These are phyloP conservation scores for Rhynchophorus ferrugineus DNA, from an alignment of 1,140 invertebrate species.

Conservation along the genomic window DNA sequence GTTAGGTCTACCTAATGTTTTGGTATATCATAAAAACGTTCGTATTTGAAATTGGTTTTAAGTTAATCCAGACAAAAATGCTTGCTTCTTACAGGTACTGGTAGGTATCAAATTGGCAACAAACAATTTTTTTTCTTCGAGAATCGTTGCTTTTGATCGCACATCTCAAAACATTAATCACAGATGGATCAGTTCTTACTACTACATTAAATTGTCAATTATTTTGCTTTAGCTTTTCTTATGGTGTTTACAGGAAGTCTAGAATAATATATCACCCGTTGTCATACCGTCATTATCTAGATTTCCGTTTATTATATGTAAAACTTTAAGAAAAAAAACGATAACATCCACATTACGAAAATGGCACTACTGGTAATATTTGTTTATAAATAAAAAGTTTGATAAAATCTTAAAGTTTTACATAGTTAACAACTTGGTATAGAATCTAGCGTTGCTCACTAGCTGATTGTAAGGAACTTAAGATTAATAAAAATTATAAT, in stretches of 20 bases:
- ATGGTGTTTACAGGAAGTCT: background rate
- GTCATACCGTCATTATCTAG: background rate
- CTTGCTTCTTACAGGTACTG: conserved; percentile 25
- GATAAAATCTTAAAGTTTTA: background rate
- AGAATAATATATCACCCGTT: too few relatives aligned
- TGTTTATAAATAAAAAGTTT: background rate
- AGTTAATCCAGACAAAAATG: conserved; percentile 2
- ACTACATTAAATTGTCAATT: conserved; percentile 21
- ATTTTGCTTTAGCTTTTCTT: background rate
- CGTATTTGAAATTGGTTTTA: too few relatives aligned
- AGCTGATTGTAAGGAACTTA: background rate
- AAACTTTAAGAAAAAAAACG: conserved; percentile 1
- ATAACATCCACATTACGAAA: background rate
- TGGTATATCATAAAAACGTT: too few relatives aligned
- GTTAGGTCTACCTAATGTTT: too few relatives aligned
- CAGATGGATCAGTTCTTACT: conserved; percentile 35
- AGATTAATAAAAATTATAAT: background rate
- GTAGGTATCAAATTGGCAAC: conserved; percentile 22
- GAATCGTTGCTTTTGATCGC: conserved; percentile 31
- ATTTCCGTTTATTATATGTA: conserved; percentile 3
- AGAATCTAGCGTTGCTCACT: background rate
- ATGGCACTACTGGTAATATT: background rate
- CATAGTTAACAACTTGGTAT: too few relatives aligned
- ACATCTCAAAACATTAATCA: conserved; percentile 31
- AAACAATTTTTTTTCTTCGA: conserved; percentile 23